Evolutionary conservation across 2,113 vertebrate genomes (phyloP).

Genomic region (Motacilla tschutschensis): DNA sequence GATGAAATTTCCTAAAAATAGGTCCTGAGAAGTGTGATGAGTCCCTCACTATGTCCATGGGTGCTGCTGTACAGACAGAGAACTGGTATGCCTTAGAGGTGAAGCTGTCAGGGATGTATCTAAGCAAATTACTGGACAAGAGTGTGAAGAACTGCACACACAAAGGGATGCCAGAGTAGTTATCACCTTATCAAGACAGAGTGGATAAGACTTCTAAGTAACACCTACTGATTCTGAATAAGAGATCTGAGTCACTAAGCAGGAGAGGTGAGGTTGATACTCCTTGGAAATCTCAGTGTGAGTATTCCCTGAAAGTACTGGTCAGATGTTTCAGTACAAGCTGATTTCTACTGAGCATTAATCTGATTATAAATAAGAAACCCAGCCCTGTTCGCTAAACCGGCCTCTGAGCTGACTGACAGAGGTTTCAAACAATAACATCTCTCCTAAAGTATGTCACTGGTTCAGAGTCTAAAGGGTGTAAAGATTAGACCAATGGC

Average conservation of each 20-base stretch:
- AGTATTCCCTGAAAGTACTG: neutral
- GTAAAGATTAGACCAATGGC: neutral
- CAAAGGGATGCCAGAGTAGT: neutral
- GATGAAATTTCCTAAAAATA: neutral
- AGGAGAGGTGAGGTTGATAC: neutral
- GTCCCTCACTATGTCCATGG: neutral
- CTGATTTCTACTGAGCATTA: neutral
- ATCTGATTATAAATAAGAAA: neutral
- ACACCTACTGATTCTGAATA: neutral
- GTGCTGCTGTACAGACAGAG: neutral
- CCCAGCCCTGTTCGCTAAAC: neutral
- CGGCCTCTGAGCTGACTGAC: neutral
- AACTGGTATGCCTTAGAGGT: neutral
- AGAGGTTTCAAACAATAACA: neutral
- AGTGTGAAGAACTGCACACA: neutral
- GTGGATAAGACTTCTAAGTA: neutral
- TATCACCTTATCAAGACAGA: neutral
- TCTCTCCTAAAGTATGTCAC: neutral
- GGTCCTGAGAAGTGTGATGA: rapidly evolving
- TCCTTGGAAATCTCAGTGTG: neutral
- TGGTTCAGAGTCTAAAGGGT: neutral
- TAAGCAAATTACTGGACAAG: neutral
- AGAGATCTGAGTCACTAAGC: neutral
- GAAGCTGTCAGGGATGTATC: neutral
- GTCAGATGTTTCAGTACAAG: neutral